Conservation (phyloP, 2,888 invertebrate genomes). For the Rutpela maculata region DNA sequence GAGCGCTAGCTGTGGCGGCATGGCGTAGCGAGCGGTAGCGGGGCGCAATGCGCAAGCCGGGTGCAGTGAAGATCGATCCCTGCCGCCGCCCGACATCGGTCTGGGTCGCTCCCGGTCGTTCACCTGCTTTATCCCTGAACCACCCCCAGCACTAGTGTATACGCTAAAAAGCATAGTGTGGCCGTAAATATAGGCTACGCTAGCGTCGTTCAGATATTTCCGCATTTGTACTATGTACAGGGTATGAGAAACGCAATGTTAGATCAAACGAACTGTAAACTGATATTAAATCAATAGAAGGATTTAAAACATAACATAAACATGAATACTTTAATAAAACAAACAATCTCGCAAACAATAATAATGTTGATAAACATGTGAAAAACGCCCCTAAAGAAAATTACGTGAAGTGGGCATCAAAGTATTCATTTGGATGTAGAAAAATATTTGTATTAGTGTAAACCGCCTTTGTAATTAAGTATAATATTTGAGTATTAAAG, state of each 20-base stretch:
- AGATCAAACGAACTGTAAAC: too few relatives aligned
- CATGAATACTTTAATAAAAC: too few relatives aligned
- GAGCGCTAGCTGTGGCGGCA: slow-evolving; percentile 8
- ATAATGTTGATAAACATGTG: too few relatives aligned
- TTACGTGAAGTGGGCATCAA: too few relatives aligned
- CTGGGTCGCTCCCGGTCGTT: slow-evolving; percentile 73
- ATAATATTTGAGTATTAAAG: too few relatives aligned
- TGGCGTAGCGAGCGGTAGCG: slow-evolving; percentile 45
- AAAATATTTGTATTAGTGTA: too few relatives aligned
- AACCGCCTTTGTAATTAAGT: too few relatives aligned
- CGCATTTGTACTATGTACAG: slow-evolving; percentile 41
- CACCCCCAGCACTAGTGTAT: slow-evolving; percentile 56
- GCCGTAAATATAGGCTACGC: slow-evolving; percentile 50
- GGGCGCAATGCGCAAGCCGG: slow-evolving; percentile 67
- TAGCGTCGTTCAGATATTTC: slow-evolving; percentile 41
- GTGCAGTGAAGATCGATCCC: slow-evolving; percentile 71
- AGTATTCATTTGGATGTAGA: too few relatives aligned
- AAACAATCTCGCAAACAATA: too few relatives aligned
- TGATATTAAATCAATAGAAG: too few relatives aligned
- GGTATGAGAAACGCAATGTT: not conserved
- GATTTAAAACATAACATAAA: too few relatives aligned
- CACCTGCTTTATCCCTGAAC: slow-evolving; percentile 68
- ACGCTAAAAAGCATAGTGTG: slow-evolving; percentile 56
- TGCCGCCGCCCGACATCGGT: slow-evolving; percentile 71
- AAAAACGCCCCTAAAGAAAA: too few relatives aligned